These are phyloP conservation scores for Bombus confusus DNA, from an alignment of 1,140 invertebrate species.

Conservation along the genomic window DNA sequence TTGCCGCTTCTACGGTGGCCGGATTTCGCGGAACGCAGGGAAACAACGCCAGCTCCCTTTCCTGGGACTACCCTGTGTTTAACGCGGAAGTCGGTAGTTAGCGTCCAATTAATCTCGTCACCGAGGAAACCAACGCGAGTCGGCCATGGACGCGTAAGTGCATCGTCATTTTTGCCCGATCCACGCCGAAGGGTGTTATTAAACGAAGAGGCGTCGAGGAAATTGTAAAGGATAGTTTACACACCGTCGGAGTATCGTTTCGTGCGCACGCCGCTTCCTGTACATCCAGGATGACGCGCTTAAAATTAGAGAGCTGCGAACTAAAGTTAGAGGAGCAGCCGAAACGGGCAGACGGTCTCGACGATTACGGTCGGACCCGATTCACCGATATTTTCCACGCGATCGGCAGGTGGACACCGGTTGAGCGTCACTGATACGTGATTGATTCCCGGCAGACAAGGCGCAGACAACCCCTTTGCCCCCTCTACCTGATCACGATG, in stretches of 20 bases:
- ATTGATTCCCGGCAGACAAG: conserved; percentile 80
- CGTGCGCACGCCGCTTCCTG: neutral
- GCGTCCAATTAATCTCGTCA: conserved; percentile 35
- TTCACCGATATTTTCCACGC: neutral
- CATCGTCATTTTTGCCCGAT: conserved; percentile 37
- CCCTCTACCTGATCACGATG: conserved; percentile 44
- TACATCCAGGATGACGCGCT: neutral
- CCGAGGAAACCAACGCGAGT: neutral
- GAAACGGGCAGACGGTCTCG: neutral
- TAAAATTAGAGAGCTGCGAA: neutral
- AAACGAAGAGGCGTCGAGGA: neutral
- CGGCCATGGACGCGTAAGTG: neutral
- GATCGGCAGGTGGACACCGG: conserved; percentile 53
- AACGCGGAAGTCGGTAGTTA: conserved; percentile 32
- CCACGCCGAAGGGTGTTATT: neutral
- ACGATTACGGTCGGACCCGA: neutral
- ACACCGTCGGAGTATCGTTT: neutral
- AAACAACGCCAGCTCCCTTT: neutral
- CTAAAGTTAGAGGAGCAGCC: neutral
- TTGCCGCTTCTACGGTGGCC: conserved; percentile 20
- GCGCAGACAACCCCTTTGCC: conserved; percentile 77
- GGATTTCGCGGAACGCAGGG: conserved; percentile 33
- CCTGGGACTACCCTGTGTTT: conserved; percentile 4
- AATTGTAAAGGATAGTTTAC: neutral
- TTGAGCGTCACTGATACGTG: conserved; percentile 75